Evolutionary conservation across 2,113 vertebrate species (phyloP).

Genomic region (Pristiophorus japonicus): DNA sequence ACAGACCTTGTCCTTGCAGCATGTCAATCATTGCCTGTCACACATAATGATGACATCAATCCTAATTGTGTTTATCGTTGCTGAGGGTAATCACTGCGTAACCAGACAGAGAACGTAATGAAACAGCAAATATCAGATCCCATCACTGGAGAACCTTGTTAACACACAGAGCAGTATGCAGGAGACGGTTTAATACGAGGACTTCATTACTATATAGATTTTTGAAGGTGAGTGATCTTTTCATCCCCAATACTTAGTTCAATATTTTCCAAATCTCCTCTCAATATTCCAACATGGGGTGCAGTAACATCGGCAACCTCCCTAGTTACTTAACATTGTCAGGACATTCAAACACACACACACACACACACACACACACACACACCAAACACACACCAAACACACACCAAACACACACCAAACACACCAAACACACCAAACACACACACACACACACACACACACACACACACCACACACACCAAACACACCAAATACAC

Average conservation of each 20-base stretch:
- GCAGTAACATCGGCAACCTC: neutral
- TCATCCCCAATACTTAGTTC: neutral
- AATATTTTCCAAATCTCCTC: neutral
- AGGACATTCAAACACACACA: neutral
- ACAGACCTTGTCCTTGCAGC: neutral
- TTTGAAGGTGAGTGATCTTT: neutral
- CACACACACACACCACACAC: too few relatives aligned
- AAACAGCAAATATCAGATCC: constrained; percentile 29
- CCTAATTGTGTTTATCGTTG: constrained; percentile 31
- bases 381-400: neutral
- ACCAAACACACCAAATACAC: too few relatives aligned
- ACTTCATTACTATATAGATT: constrained; percentile 2
- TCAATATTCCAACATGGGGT: neutral
- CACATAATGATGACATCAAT: constrained; percentile 29
- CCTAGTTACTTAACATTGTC: too few relatives aligned
- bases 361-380: neutral
- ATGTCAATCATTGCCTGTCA: constrained; percentile 26
- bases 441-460: too few relatives aligned
- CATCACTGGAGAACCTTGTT: constrained; percentile 8
- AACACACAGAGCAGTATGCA: neutral
- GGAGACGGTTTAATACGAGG: constrained; percentile 16
- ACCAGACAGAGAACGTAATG: constrained; percentile 18
- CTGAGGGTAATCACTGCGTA: constrained; percentile 22
- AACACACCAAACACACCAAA: too few relatives aligned
- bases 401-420: too few relatives aligned